A percentile compares a stretch with the other conserved stretches of the same genome.
Conservation (phyloP, 2,888 invertebrate genomes). For the Trisateles emortualis region DNA sequence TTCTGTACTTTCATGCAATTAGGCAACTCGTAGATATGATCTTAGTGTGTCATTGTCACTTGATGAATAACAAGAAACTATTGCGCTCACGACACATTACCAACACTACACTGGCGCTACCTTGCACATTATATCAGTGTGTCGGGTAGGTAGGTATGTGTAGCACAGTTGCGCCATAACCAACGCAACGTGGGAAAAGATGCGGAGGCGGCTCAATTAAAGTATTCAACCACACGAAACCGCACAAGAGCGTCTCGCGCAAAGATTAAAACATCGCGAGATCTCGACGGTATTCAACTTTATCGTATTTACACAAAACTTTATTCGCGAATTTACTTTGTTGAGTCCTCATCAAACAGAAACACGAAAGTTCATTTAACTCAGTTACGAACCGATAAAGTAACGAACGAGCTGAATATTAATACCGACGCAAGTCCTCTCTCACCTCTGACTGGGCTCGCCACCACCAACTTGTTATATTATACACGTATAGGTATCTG, state of each 20-base stretch:
- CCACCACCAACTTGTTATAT: too few species aligned
- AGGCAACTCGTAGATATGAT: not conserved
- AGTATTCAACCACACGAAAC: slow-evolving; percentile 47
- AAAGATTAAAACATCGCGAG: slow-evolving; percentile 56
- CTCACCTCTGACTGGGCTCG: too few species aligned
- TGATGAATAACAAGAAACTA: not conserved
- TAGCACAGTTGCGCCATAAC: not conserved
- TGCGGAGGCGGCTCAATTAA: slow-evolving; percentile 30
- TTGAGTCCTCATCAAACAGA: slow-evolving; percentile 68
- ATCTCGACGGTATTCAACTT: slow-evolving; percentile 61
- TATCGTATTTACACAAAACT: slow-evolving; percentile 66
- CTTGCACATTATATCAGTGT: too few species aligned
- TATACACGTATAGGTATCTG: too few species aligned
- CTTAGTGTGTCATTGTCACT: not conserved
- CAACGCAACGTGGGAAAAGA: not conserved
- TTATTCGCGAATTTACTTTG: slow-evolving; percentile 64
- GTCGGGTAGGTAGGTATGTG: too few species aligned
- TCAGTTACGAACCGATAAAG: slow-evolving; percentile 69
- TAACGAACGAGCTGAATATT: slow-evolving; percentile 66
- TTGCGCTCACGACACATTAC: not conserved
- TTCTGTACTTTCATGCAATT: not conserved
- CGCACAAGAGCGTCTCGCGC: slow-evolving; percentile 27
- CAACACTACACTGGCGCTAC: too few species aligned
- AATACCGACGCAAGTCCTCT: slow-evolving; percentile 52
- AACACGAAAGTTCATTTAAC: slow-evolving; percentile 68